Evolutionary conservation across 2,113 vertebrate genomes (phyloP).

Genomic region (Vulpes ferrilata): DNA sequence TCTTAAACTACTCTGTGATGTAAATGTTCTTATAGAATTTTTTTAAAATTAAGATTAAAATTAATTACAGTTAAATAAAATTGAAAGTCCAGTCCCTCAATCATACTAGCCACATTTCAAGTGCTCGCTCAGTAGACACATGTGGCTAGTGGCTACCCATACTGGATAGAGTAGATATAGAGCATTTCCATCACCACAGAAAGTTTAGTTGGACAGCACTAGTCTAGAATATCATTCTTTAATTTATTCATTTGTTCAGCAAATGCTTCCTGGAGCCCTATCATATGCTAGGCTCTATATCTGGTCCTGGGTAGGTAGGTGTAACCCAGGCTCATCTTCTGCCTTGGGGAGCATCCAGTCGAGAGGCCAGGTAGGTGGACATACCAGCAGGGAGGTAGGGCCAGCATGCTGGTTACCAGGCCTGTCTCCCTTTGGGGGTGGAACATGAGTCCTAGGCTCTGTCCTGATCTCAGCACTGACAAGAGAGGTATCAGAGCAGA

Average conservation of each 20-base stretch:
- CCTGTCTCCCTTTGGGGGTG: background rate
- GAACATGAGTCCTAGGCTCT: background rate
- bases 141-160: background rate
- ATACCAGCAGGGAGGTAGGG: background rate
- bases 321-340: background rate
- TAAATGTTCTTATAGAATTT: background rate
- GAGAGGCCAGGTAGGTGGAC: background rate
- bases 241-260: constrained; percentile 1
- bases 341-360: background rate
- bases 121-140: background rate
- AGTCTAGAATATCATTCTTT: background rate
- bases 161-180: background rate
- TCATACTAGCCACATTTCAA: background rate
- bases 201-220: background rate
- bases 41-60: background rate
- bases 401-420: background rate
- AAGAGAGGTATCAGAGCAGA: background rate
- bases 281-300: background rate
- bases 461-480: background rate
- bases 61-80: background rate
- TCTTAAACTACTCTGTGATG: background rate
- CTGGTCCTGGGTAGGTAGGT: background rate
- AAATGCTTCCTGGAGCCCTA: background rate
- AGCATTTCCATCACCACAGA: background rate
- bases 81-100: background rate